Evolutionary conservation across 1,140 invertebrate genomes (phyloP), one percentile per base, ranked within the genome.

Genomic region (Carposina sasakii): DNA sequence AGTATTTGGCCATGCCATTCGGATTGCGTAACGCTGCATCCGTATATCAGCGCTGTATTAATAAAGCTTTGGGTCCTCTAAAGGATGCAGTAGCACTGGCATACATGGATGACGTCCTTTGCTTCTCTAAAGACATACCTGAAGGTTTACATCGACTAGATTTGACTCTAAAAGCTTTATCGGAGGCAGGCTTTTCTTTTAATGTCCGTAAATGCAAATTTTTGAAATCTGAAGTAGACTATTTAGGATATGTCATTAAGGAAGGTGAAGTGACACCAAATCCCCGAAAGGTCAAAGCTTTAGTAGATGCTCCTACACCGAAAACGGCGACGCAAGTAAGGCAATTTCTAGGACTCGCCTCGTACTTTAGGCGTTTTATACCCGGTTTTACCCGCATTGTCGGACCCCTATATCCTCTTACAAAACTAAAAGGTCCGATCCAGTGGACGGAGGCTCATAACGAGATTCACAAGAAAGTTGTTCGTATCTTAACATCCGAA

Each of bases 21-120:
- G 8, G 48, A 60, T 10, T 62, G 50, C 2, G 40, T 57, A 37
- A 69, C 54, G 85, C 86, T 8, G 76, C 73, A 1, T 86, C 86
- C 42, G 59, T 70, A 69, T n/a, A 64, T 51, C 61, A 67, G 40
- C 46, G 58, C 31, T 55, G 52, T 45, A 57, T 69, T 12, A 64
- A 48, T n/a, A 48, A 19, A 22, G 54, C 48, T n/a, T 15, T 52
- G 3, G 20, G 36, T 24, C 47, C 42, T 26, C 26, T 55, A 3
- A 8, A 44, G 15, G 23, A 50, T 50, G 8, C 6, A 16, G 9
- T 19, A 3, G 4, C 15, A 9, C 15, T 41, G 39, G 20, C 16
- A 23, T 41, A 41, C 22, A 41, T 41, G 20, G 39, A 24, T 22
- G 39, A 41, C 20, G 31, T n/a, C 15, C 13, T 33, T n/a, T 33